Percentiles rank a stretch among this genome's conserved stretches.
Conservation (phyloP, 2,888 invertebrate species). For the Congeria kusceri region DNA sequence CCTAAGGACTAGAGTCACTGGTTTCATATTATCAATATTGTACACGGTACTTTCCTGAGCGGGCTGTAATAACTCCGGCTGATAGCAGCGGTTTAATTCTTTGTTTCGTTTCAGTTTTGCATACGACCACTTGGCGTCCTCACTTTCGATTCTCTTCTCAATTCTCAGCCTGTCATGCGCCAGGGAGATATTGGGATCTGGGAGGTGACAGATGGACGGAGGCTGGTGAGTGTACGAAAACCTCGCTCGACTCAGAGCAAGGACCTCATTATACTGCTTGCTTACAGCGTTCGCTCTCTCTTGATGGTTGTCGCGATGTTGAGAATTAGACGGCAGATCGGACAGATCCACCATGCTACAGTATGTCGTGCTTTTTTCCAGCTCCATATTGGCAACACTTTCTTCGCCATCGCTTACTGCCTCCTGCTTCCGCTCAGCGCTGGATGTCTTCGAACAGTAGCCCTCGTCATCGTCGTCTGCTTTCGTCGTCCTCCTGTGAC, state of each 20-base stretch:
- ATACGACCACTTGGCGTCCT: conserved; percentile 46
- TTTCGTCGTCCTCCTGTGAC: background rate
- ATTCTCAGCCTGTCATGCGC: conserved; percentile 38
- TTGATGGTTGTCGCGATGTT: background rate
- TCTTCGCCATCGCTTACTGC: conserved; percentile 39
- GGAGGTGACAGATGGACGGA: conserved; percentile 53
- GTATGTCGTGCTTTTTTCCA: conserved; percentile 28
- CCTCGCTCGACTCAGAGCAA: conserved; percentile 38
- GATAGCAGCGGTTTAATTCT: conserved; percentile 48
- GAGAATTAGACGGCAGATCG: conserved; percentile 46
- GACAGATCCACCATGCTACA: conserved; percentile 60
- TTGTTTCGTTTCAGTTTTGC: conserved; percentile 56
- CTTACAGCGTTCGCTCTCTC: background rate
- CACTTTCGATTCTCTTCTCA: conserved; percentile 38
- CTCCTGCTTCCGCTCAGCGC: conserved; percentile 53
- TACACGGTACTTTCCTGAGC: conserved; percentile 47
- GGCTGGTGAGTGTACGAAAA: conserved; percentile 63
- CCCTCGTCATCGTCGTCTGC: conserved; percentile 63
- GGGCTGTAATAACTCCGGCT: conserved; percentile 22
- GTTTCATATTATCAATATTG: conserved; percentile 49
- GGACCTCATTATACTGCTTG: background rate
- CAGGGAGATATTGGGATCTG: conserved; percentile 47
- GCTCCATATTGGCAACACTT: background rate
- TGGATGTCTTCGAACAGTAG: conserved; percentile 62
- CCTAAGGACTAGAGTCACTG: conserved; percentile 57